phyloP scores from a whole-genome alignment of 2,113 vertebrate genomes.

The Ciconia boyciana region DNA sequence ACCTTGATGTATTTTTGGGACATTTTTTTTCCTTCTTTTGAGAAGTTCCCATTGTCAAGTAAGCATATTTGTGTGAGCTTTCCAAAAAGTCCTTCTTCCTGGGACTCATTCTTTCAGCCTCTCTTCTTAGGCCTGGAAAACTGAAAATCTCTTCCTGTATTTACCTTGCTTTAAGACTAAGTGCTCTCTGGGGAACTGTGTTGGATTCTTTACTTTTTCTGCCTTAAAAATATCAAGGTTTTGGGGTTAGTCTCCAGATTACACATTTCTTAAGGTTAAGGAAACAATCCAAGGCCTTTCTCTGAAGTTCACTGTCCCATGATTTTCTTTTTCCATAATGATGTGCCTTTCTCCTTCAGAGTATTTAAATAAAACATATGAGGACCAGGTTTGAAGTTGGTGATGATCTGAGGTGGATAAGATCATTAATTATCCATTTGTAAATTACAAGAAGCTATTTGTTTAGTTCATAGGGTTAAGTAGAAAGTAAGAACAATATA shows the following conservation, averaged over 20 bases:
- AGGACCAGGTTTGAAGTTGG: constrained; percentile 61
- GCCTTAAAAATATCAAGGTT: neutral
- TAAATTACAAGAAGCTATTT: constrained; percentile 66
- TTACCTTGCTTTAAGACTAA: constrained; percentile 14
- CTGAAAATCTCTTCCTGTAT: neutral
- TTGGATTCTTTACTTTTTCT: neutral
- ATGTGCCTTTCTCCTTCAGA: neutral
- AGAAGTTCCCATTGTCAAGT: constrained; percentile 42
- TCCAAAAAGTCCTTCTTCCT: neutral
- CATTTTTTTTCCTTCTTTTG: neutral
- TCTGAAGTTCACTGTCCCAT: neutral
- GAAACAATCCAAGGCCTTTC: neutral
- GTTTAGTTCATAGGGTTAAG: constrained; percentile 58
- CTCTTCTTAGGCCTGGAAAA: constrained; percentile 24
- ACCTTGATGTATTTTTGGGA: constrained; percentile 30
- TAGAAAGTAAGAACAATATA: constrained; percentile 34
- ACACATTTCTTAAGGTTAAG: neutral
- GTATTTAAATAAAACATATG: constrained; percentile 44
- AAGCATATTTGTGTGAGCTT: constrained; percentile 34
- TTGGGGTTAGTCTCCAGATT: constrained; percentile 38
- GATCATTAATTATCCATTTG: constrained; percentile 63
- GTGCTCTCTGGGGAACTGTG: constrained; percentile 8
- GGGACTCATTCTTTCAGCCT: neutral
- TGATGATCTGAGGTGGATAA: constrained; percentile 58
- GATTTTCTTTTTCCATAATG: neutral